phyloP scores from a whole-genome alignment of 2,797 vertebrate genomes.

The Hydrophis major region DNA sequence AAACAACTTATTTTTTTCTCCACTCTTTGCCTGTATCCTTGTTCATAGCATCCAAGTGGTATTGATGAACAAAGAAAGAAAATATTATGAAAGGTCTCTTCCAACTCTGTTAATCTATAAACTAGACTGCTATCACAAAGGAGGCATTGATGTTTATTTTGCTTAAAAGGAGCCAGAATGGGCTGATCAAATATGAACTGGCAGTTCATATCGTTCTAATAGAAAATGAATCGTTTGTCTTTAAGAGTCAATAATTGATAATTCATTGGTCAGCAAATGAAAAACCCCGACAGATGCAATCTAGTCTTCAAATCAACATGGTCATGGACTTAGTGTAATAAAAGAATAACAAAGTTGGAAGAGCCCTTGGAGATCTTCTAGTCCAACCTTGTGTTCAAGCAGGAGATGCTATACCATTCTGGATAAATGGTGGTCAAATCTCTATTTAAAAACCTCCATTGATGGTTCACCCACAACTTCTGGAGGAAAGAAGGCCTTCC shows the following conservation, averaged over 20 bases:
- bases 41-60: conserved; percentile 58
- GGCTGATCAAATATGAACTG: conserved; percentile 6
- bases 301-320: background rate
- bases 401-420: background rate
- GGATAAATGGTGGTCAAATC: too few species aligned
- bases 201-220: conserved; percentile 32
- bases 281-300: background rate
- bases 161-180: background rate
- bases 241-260: background rate
- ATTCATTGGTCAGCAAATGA: background rate
- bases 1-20: conserved; percentile 45
- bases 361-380: background rate
- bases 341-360: background rate
- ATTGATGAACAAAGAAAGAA: conserved; percentile 34
- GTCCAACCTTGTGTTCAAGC: too few species aligned
- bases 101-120: too few species aligned
- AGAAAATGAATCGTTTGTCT: background rate
- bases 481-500: rapidly evolving
- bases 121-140: conserved; percentile 30
- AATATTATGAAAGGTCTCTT: background rate
- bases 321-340: background rate
- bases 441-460: background rate
- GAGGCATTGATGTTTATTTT: conserved; percentile 4
- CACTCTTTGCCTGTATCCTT: conserved; percentile 46
- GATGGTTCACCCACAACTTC: background rate